These are phyloP conservation scores for Mus spretus DNA, from an alignment of 2,797 vertebrate genomes.

Conservation along the genomic window DNA sequence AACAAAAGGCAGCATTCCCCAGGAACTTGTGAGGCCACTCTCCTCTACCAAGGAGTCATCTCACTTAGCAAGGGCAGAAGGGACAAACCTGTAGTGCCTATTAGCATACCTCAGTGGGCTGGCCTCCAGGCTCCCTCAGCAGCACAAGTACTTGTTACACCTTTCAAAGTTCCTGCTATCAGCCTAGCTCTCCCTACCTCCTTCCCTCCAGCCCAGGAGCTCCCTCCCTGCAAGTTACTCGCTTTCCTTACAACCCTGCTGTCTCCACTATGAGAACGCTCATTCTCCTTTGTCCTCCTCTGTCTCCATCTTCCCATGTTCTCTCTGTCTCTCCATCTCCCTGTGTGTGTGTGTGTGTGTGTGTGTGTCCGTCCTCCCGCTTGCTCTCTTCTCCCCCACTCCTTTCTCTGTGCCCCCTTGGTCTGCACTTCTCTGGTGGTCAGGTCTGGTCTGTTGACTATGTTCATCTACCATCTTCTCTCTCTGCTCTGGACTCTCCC, in stretches of 20 bases:
- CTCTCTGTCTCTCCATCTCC: neutral
- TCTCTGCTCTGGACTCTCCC: neutral
- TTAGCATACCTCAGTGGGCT: too few species aligned
- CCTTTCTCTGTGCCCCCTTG: neutral
- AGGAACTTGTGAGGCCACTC: neutral
- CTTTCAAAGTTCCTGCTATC: neutral
- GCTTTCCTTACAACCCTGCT: neutral
- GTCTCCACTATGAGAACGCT: too few species aligned
- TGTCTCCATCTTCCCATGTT: neutral
- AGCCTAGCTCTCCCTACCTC: neutral
- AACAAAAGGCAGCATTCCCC: neutral
- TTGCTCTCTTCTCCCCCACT: neutral
- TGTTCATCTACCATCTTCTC: neutral
- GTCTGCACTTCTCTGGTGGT: neutral
- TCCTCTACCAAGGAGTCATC: neutral
- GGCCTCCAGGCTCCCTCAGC: neutral
- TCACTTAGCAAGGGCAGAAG: neutral
- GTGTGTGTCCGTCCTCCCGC: neutral
- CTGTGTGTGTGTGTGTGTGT: neutral
- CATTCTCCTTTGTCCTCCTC: neutral
- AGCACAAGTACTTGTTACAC: neutral
- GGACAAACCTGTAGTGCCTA: neutral
- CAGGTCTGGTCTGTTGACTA: neutral
- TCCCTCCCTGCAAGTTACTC: neutral
- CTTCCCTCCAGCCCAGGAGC: neutral